Conservation (phyloP, 2,797 vertebrate genomes). For the Crocidura indochinensis region DNA sequence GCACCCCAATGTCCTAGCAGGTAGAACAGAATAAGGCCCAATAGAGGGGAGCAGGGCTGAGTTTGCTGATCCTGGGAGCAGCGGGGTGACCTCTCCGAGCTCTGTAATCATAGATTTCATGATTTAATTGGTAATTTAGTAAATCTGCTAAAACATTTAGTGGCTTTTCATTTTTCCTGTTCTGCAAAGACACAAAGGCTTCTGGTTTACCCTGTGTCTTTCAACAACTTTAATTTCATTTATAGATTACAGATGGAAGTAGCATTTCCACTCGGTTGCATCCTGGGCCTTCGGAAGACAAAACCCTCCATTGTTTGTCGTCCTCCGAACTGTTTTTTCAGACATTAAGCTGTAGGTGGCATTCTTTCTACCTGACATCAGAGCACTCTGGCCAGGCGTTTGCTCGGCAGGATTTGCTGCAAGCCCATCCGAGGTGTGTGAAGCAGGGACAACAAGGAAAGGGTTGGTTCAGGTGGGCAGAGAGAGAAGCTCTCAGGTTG, state of each 20-base stretch:
- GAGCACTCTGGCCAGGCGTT: conserved; percentile 88
- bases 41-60: not conserved
- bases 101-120: conserved; percentile 86
- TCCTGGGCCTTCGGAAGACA: conserved; percentile 91
- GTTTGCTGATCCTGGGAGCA: conserved; percentile 47
- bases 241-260: conserved; percentile 93
- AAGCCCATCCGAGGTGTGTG: conserved; percentile 86
- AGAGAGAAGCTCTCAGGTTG: conserved; percentile 71
- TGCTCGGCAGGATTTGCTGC: conserved; percentile 88
- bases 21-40: not conserved
- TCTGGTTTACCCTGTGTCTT: conserved; percentile 91
- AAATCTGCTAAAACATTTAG: conserved; percentile 94
- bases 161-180: conserved; percentile 90
- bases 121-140: conserved; percentile 93
- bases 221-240: conserved; percentile 95
- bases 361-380: conserved; percentile 92
- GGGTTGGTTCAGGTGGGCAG: conserved; percentile 84
- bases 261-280: conserved; percentile 93
- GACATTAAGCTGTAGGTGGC: conserved; percentile 91
- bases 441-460: conserved; percentile 84
- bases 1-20: not conserved
- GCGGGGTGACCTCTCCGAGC: conserved; percentile 34
- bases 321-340: conserved; percentile 82
- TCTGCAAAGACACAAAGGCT: conserved; percentile 90
- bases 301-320: conserved; percentile 90